Evolutionary conservation across 2,888 invertebrate species (phyloP), one percentile per base, ranked within the genome.

Genomic region (Eledone cirrhosa): DNA sequence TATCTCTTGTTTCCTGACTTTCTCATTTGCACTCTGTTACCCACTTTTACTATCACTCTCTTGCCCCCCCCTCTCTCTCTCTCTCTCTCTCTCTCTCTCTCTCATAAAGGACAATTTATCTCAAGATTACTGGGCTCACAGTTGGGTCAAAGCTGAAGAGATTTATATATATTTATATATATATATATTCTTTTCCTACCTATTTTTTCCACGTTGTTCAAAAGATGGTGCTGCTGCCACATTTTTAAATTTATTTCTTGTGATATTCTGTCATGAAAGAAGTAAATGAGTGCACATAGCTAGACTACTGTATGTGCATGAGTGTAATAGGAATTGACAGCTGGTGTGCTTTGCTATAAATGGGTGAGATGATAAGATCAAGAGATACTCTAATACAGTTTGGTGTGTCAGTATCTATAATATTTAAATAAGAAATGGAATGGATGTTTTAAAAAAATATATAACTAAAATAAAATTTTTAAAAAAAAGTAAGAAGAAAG

Each of bases 291-390:
- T 41, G 41, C 41, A 41, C 41, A 41, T 41, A 41, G 33, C 33
- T 41, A 41, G 33, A 41, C 33, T 41, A 41, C 33, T 8, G 11
- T 19, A 31, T 29, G 69, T 7, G 33, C 3, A n/a, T 5, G 72
- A 16, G 22, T 16, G 33, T 72, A 41, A 72, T 72, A 4, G n/a
- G 33, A 33, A 72, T 31, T 72, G 72, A 72, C 72, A 72, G 72
- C n/a, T 41, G 2, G 41, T 22, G 72, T 72, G 31, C 41, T 72
- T 31, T 22, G 72, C 72, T 41, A 72, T 41, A 72, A 72, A 72
- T 33, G 72, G 33, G 31, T 33, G 19, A n/a, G 24, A 41, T 69
- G 69, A 72, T 72, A 33, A 72, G 72, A 72, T 31, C 41, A 41
- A 41, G 41, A 41, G 41, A 41, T 5, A 41, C 11, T 41, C 11